Evolutionary conservation across 2,888 invertebrate species (phyloP).

Genomic region (Acleris literana): DNA sequence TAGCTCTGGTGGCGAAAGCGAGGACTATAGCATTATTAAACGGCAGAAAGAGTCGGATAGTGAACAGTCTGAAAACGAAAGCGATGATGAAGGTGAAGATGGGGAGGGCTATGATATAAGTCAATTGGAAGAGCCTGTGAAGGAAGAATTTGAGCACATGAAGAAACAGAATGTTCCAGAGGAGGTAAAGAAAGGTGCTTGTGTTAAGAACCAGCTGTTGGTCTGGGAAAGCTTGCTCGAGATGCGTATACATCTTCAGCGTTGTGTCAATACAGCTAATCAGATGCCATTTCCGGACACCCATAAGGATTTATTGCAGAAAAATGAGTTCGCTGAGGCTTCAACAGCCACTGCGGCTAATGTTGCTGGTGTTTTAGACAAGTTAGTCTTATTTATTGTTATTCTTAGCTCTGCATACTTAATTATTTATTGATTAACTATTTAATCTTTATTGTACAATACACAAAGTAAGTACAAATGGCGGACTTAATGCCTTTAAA

Average conservation of each 20-base stretch:
- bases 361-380: slow-evolving; percentile 85
- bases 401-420: too few relatives aligned
- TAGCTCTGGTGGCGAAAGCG: slow-evolving; percentile 55
- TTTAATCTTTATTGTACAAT: too few relatives aligned
- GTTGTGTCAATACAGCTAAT: slow-evolving; percentile 89
- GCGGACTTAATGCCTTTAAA: too few relatives aligned
- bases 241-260: slow-evolving; percentile 93
- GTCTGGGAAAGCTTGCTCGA: slow-evolving; percentile 95
- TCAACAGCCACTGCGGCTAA: slow-evolving; percentile 79
- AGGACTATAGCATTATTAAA: slow-evolving; percentile 57
- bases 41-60: slow-evolving; percentile 35
- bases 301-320: slow-evolving; percentile 74
- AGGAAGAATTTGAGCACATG: slow-evolving; percentile 83
- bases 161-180: slow-evolving; percentile 79
- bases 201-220: slow-evolving; percentile 87
- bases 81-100: slow-evolving; percentile 55
- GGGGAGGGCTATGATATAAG: slow-evolving; percentile 74
- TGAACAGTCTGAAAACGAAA: slow-evolving; percentile 50
- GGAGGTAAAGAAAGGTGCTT: slow-evolving; percentile 86
- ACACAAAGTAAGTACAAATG: too few relatives aligned
- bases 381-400: slow-evolving; percentile 61
- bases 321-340: slow-evolving; percentile 79
- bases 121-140: slow-evolving; percentile 72
- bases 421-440: too few relatives aligned
- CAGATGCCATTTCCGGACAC: slow-evolving; percentile 88